phyloP scores from a whole-genome alignment of 2,113 vertebrate species.

The Toxotes jaculatrix region DNA sequence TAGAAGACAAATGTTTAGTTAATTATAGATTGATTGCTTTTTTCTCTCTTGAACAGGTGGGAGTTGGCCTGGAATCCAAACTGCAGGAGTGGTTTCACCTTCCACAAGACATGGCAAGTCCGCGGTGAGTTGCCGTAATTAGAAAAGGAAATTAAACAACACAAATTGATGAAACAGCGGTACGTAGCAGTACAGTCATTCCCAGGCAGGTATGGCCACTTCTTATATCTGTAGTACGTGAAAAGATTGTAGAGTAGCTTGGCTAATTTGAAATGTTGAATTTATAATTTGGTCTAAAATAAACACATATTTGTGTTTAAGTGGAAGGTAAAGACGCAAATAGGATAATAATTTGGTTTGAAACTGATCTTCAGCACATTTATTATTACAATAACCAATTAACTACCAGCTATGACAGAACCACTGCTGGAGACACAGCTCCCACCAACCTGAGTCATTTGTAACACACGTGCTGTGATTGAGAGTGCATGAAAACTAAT shows the following conservation, averaged over 20 bases:
- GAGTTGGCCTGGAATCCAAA: conserved; percentile 95
- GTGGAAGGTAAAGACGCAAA: too few relatives aligned
- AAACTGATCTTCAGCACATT: neutral
- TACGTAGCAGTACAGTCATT: neutral
- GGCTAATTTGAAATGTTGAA: neutral
- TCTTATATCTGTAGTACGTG: neutral
- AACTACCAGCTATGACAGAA: too few relatives aligned
- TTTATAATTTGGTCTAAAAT: too few relatives aligned
- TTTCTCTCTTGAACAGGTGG: conserved; percentile 82
- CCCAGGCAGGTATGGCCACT: neutral
- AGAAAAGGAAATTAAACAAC: neutral
- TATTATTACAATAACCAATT: neutral
- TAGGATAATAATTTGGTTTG: neutral
- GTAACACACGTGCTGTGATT: neutral
- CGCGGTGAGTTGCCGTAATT: conserved; percentile 86
- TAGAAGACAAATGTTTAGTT: conserved; percentile 1
- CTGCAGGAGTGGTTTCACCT: conserved; percentile 98
- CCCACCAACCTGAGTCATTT: neutral
- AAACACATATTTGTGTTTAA: too few relatives aligned
- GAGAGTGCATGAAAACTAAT: neutral
- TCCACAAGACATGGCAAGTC: conserved; percentile 95
- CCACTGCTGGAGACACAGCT: too few relatives aligned
- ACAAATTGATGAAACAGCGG: neutral
- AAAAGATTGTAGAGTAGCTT: neutral
- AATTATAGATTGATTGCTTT: neutral